These are phyloP conservation scores for Bombus terrestris DNA, from an alignment of 1,140 invertebrate species.

Conservation along the genomic window DNA sequence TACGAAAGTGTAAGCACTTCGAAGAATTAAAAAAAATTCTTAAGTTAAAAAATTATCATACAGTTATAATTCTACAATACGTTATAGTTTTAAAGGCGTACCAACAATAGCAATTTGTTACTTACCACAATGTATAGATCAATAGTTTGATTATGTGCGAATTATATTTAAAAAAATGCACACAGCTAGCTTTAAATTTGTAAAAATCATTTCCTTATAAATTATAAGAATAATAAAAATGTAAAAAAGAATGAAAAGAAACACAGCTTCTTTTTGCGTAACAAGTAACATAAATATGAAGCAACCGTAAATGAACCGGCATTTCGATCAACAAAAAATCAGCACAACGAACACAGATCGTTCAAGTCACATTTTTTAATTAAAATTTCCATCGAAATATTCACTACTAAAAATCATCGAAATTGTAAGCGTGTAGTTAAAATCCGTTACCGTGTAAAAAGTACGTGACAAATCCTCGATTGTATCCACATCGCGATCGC, in stretches of 20 bases:
- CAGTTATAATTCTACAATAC: not conserved
- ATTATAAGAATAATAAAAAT: not conserved
- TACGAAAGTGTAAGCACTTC: too few relatives aligned
- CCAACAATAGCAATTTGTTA: not conserved
- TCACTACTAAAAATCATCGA: slow-evolving; percentile 14
- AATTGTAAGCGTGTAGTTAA: slow-evolving; percentile 42
- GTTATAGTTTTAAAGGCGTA: not conserved
- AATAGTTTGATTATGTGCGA: not conserved
- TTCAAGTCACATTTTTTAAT: not conserved
- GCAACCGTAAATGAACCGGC: not conserved
- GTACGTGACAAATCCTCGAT: slow-evolving; percentile 9
- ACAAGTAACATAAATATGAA: not conserved
- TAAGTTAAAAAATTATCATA: not conserved
- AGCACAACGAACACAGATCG: not conserved
- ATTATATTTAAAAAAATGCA: not conserved
- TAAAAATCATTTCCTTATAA: not conserved
- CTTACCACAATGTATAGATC: not conserved
- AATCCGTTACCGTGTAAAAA: slow-evolving; percentile 31
- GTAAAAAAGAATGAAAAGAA: not conserved
- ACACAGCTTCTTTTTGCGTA: not conserved
- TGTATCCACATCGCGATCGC: slow-evolving; percentile 12
- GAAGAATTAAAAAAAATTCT: not conserved
- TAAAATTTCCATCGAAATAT: not conserved
- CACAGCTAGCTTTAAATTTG: not conserved
- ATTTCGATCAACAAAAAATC: not conserved